Percentiles rank a stretch among this genome's conserved stretches.
phyloP scores from a whole-genome alignment of 2,113 vertebrate species.

The Alethe diademata region DNA sequence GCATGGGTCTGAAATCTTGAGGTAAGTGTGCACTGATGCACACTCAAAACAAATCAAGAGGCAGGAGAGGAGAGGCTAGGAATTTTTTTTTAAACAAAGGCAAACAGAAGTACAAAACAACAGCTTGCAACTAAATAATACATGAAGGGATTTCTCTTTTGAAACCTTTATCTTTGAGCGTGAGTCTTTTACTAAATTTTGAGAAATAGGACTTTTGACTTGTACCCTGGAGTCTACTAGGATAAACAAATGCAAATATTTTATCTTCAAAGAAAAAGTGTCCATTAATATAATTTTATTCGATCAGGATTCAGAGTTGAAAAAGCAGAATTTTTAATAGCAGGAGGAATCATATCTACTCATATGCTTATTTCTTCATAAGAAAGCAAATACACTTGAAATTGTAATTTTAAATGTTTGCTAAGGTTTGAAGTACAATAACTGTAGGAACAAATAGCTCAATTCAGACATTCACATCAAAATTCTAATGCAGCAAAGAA shows the following conservation, averaged over 20 bases:
- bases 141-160: neutral
- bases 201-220: neutral
- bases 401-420: neutral
- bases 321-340: neutral
- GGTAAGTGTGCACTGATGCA: neutral
- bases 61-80: neutral
- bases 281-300: neutral
- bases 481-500: neutral
- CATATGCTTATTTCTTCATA: neutral
- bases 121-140: neutral
- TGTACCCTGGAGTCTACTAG: neutral
- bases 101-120: neutral
- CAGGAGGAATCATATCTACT: neutral
- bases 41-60: neutral
- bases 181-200: neutral
- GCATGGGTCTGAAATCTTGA: neutral
- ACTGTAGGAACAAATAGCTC: neutral
- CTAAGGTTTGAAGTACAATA: neutral
- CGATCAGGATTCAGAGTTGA: neutral
- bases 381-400: neutral
- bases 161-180: neutral
- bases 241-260: neutral
- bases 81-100: neutral
- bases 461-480: neutral
- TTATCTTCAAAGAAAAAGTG: neutral